Conservation (phyloP, 2,888 invertebrate species). For the Odontocerum albicorne region DNA sequence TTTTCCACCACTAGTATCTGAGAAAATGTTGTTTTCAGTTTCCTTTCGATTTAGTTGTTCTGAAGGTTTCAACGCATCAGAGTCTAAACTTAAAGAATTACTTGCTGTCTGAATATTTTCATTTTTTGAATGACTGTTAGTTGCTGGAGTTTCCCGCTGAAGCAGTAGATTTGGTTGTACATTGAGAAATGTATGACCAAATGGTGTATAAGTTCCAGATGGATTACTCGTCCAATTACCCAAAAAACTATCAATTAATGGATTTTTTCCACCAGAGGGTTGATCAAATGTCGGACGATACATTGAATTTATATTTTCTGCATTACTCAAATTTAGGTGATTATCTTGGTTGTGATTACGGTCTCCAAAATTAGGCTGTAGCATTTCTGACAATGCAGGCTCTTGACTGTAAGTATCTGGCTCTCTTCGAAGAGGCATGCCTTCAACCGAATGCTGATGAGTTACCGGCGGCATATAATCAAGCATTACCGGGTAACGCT, state of each 20-base stretch:
- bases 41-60: constrained; percentile 40
- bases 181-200: constrained; percentile 44
- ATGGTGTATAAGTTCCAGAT: constrained; percentile 62
- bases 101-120: no score
- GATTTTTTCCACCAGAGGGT: constrained; percentile 16
- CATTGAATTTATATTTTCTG: background rate
- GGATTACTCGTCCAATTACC: constrained; percentile 64
- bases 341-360: constrained; percentile 8
- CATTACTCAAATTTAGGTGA: background rate
- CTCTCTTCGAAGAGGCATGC: background rate
- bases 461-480: constrained; percentile 15
- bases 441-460: constrained; percentile 11
- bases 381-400: constrained; percentile 1
- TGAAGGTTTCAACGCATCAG: constrained; percentile 42
- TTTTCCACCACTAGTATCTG: constrained; percentile 58
- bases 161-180: constrained; percentile 27
- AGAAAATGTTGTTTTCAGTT: constrained; percentile 14
- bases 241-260: constrained; percentile 61
- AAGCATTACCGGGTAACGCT: constrained; percentile 20
- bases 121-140: no score
- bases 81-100: constrained; percentile 41
- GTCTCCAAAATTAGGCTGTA: constrained; percentile 5
- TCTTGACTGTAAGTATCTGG: constrained; percentile 4
- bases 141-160: constrained; percentile 9
- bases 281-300: constrained; percentile 14